phyloP scores from a whole-genome alignment of 2,888 invertebrate genomes.

The Lamellibrachia columna region DNA sequence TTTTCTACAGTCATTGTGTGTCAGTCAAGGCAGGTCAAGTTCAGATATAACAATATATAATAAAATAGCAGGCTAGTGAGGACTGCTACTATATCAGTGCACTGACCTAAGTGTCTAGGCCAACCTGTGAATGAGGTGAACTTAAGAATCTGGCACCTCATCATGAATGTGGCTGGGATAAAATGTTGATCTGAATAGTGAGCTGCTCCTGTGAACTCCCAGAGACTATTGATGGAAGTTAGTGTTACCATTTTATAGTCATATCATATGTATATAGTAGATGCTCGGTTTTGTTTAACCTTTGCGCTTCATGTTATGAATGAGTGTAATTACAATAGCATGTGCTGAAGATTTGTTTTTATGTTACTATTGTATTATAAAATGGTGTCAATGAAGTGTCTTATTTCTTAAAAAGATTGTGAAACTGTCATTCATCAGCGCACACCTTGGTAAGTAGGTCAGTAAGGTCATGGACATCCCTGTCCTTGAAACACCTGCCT shows the following conservation, averaged over 20 bases:
- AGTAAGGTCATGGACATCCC: too few relatives aligned
- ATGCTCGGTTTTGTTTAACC: not conserved
- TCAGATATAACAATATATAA: conserved; percentile 16
- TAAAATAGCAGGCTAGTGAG: not conserved
- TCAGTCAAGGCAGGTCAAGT: not conserved
- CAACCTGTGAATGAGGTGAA: not conserved
- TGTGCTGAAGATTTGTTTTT: too few relatives aligned
- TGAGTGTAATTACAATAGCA: not conserved
- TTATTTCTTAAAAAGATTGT: too few relatives aligned
- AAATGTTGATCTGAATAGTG: not conserved
- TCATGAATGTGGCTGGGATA: not conserved
- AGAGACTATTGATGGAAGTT: not conserved
- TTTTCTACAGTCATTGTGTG: not conserved
- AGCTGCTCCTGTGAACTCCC: too few relatives aligned
- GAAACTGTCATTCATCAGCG: too few relatives aligned
- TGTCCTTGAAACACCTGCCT: too few relatives aligned
- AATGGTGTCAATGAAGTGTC: too few relatives aligned
- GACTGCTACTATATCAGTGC: not conserved
- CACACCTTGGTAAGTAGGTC: too few relatives aligned
- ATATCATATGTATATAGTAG: not conserved
- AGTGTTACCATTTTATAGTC: not conserved
- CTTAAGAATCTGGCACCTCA: not conserved
- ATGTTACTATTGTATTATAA: too few relatives aligned
- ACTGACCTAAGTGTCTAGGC: not conserved
- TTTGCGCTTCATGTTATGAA: not conserved